These are phyloP conservation scores for Oreohelix idahoensis DNA, from an alignment of 1,140 invertebrate species.

Conservation along the genomic window DNA sequence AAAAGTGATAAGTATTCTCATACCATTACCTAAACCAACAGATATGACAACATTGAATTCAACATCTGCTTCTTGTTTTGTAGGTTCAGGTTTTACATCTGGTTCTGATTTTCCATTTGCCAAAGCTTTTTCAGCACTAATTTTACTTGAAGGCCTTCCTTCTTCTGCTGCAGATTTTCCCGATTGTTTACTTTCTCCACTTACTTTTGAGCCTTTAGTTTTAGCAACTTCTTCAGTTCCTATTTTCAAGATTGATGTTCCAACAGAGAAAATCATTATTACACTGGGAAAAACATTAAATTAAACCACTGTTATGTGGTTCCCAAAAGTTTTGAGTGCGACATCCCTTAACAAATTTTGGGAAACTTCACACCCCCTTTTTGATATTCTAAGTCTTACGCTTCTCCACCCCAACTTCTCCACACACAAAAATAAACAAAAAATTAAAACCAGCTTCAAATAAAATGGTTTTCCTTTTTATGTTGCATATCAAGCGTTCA, in stretches of 20 bases:
- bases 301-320: too few species aligned
- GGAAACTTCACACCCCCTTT: too few species aligned
- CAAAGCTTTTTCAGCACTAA: neutral
- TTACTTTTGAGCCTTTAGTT: too few species aligned
- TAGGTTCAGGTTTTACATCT: neutral
- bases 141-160: neutral
- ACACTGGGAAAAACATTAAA: neutral
- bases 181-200: neutral
- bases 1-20: neutral
- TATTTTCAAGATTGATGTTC: neutral
- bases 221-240: neutral
- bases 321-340: too few species aligned
- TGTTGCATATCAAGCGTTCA: too few species aligned
- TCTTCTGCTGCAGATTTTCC: neutral
- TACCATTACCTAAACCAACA: neutral
- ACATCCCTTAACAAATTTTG: too few species aligned
- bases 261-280: neutral
- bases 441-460: too few species aligned
- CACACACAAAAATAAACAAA: too few species aligned
- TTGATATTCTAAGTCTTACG: too few species aligned
- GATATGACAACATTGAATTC: slow-evolving; percentile 12
- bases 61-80: neutral
- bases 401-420: too few species aligned
- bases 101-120: neutral
- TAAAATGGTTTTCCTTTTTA: too few species aligned